These are phyloP conservation scores for Notolabrus celidotus DNA, from an alignment of 2,797 vertebrate species.

Conservation along the genomic window DNA sequence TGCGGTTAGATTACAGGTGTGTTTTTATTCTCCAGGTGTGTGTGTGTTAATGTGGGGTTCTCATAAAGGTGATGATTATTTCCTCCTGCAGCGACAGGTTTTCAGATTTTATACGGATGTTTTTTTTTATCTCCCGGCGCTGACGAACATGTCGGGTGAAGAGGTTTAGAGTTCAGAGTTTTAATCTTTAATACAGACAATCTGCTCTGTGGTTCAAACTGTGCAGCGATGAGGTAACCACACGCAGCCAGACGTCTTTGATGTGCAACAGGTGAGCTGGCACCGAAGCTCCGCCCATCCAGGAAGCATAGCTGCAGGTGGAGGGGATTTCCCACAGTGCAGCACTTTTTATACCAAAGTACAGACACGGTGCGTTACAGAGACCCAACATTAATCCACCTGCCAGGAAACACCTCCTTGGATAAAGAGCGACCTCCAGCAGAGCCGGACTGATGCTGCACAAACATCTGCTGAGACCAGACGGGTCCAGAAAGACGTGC, in stretches of 20 bases:
- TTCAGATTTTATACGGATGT: background rate
- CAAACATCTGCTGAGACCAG: no score
- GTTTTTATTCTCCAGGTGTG: conserved; percentile 4
- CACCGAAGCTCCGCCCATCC: background rate
- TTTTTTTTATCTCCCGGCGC: background rate
- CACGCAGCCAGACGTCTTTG: no score
- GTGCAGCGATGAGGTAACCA: background rate
- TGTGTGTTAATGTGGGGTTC: background rate
- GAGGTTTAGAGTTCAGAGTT: background rate
- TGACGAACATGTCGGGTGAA: background rate
- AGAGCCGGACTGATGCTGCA: no score
- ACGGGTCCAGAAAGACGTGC: no score
- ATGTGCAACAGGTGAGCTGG: background rate
- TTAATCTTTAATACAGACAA: background rate
- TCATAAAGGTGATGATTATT: conserved; percentile 9
- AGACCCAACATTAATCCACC: no score
- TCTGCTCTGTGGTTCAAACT: background rate
- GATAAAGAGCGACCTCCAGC: no score
- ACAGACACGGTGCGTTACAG: background rate
- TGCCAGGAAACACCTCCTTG: no score
- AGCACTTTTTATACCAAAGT: background rate
- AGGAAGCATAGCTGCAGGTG: background rate
- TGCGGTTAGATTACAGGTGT: conserved; percentile 5
- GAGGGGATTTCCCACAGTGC: background rate
- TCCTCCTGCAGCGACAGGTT: background rate